Percentiles rank a stretch among this genome's conserved stretches.
These are phyloP conservation scores for Prosapia bicincta DNA, from an alignment of 2,888 invertebrate species.

Conservation along the genomic window DNA sequence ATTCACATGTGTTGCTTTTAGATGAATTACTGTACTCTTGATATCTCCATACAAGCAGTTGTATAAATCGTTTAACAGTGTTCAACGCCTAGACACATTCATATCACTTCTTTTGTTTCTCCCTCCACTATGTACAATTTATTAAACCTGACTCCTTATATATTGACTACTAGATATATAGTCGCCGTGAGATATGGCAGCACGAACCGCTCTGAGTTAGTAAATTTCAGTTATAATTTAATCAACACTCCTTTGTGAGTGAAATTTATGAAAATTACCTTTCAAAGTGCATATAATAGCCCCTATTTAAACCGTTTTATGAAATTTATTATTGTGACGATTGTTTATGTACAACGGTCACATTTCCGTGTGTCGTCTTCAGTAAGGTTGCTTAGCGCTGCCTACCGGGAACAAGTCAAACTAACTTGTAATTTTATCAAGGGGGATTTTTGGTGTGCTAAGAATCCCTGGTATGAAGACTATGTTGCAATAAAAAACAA, in stretches of 20 bases:
- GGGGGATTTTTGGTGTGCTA: too few species aligned
- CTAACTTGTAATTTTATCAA: too few species aligned
- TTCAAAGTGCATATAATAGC: not conserved
- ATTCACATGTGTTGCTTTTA: constrained; percentile 2
- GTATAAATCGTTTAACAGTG: not conserved
- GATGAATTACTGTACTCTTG: not conserved
- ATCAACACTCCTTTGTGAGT: not conserved
- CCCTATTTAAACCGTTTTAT: not conserved
- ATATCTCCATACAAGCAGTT: constrained; percentile 2
- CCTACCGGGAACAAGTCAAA: too few species aligned
- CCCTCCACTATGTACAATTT: not conserved
- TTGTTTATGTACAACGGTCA: too few species aligned
- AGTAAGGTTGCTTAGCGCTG: too few species aligned
- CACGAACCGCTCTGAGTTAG: not conserved
- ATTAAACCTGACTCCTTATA: not conserved
- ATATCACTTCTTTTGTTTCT: not conserved
- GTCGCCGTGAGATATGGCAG: not conserved
- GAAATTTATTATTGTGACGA: not conserved
- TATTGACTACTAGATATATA: not conserved
- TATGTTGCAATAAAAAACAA: too few species aligned
- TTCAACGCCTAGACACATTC: constrained; percentile 2
- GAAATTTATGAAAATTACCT: not conserved
- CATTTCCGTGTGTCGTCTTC: too few species aligned
- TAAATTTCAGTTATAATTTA: not conserved
- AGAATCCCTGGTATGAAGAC: too few species aligned